Percentiles rank a stretch among this genome's conserved stretches.
Evolutionary conservation across 2,113 vertebrate species (phyloP).

Genomic region (Xyrauchen texanus): DNA sequence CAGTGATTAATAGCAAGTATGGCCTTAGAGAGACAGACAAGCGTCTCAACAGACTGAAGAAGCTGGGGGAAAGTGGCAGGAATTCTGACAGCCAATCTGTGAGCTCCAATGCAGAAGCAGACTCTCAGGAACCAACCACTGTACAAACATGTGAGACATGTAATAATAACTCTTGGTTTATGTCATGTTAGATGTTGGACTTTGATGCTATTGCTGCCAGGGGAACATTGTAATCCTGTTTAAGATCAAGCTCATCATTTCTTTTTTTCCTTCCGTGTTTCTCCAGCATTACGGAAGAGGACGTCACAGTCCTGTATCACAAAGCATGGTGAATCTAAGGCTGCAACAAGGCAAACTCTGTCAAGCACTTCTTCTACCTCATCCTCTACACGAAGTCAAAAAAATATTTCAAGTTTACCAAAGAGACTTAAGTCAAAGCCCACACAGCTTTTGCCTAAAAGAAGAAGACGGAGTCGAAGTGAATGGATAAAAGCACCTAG

Average conservation of each 20-base stretch:
- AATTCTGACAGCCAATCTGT: slow-evolving; percentile 93
- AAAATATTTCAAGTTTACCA: slow-evolving; percentile 97
- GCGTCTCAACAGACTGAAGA: slow-evolving; percentile 95
- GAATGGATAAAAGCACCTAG: slow-evolving; percentile 80
- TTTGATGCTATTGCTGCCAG: no score
- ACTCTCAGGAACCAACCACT: slow-evolving; percentile 96
- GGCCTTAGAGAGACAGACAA: slow-evolving; percentile 98
- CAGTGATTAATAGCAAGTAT: slow-evolving; percentile 98
- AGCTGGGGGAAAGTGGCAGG: slow-evolving; percentile 89
- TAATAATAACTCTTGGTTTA: background rate
- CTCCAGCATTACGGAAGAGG: slow-evolving; percentile 87
- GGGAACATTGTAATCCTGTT: no score
- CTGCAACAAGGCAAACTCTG: slow-evolving; percentile 82
- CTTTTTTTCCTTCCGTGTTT: slow-evolving; percentile 38
- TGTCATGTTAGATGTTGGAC: background rate
- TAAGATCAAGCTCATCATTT: background rate
- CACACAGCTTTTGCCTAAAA: slow-evolving; percentile 87
- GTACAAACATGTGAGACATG: slow-evolving; percentile 78
- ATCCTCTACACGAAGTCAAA: slow-evolving; percentile 89
- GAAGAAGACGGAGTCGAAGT: slow-evolving; percentile 83
- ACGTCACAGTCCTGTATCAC: slow-evolving; percentile 80
- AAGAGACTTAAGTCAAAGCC: slow-evolving; percentile 93
- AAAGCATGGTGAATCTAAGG: slow-evolving; percentile 87
- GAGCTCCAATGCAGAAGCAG: slow-evolving; percentile 91
- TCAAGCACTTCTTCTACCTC: slow-evolving; percentile 91